phyloP scores from a whole-genome alignment of 2,888 invertebrate species.

The Heliconius aoede region DNA sequence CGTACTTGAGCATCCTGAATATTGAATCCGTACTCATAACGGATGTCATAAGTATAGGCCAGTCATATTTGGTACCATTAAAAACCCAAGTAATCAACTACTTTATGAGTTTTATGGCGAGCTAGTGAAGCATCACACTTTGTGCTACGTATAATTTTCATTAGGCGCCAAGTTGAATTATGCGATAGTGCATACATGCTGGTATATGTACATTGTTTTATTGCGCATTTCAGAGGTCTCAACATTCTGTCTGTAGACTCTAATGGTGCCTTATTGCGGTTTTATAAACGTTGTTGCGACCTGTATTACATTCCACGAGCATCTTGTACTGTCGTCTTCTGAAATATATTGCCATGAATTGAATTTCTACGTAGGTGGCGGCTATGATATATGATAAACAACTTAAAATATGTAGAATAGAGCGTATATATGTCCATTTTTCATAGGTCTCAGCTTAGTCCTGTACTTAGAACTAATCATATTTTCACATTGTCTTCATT shows the following conservation, averaged over 20 bases:
- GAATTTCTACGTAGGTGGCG: conserved; percentile 38
- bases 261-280: conserved; percentile 72
- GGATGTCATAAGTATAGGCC: no score
- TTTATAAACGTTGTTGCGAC: conserved; percentile 71
- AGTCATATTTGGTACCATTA: no score
- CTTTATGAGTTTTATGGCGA: no score
- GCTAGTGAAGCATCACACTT: not conserved
- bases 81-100: no score
- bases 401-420: conserved; percentile 3
- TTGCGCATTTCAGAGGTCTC: conserved; percentile 57
- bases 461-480: not conserved
- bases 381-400: conserved; percentile 35
- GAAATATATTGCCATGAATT: conserved; percentile 53
- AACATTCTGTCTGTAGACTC: conserved; percentile 66
- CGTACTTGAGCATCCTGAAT: no score
- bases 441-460: not conserved
- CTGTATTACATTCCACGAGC: conserved; percentile 53
- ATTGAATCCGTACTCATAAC: no score
- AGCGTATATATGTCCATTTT: not conserved
- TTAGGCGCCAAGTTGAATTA: conserved; percentile 27
- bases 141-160: conserved; percentile 2
- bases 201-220: conserved; percentile 62
- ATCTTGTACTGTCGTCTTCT: conserved; percentile 56
- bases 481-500: not conserved
- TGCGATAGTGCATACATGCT: conserved; percentile 54